Conservation (phyloP, 2,888 invertebrate genomes). For the Dryobota labecula region DNA sequence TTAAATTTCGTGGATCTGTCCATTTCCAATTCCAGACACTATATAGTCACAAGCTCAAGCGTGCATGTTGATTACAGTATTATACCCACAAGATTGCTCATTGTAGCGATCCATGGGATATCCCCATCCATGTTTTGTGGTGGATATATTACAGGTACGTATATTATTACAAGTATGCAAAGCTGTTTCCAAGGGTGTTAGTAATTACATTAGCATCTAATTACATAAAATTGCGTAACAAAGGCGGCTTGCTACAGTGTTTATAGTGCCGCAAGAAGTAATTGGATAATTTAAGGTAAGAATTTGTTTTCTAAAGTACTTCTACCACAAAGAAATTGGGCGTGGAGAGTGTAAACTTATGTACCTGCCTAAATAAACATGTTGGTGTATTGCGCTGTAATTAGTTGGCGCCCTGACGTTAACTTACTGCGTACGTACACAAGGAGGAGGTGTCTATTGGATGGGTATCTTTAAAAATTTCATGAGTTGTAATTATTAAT, state of each 20-base stretch:
- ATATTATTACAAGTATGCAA: conserved; percentile 18
- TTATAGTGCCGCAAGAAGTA: conserved; percentile 44
- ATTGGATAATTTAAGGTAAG: conserved; percentile 50
- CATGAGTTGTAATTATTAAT: not conserved
- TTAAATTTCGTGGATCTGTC: not conserved
- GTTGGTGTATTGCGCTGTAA: conserved; percentile 44
- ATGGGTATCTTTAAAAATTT: conserved; percentile 31
- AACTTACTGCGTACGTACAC: conserved; percentile 27
- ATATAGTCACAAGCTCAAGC: not conserved
- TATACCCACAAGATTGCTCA: conserved; percentile 15
- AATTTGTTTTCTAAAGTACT: conserved; percentile 50
- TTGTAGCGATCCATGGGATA: conserved; percentile 6
- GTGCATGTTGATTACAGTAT: conserved; percentile 26
- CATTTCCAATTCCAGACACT: conserved; percentile 11
- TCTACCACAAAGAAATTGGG: conserved; percentile 42
- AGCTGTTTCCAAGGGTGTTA: conserved; percentile 49
- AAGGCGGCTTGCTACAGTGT: conserved; percentile 29
- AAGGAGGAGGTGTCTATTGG: conserved; percentile 9
- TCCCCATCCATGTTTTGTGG: conserved; percentile 15
- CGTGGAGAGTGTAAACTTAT: conserved; percentile 39
- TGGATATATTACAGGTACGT: no score
- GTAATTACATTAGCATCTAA: conserved; percentile 51
- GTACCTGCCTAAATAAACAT: conserved; percentile 56
- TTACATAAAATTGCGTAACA: conserved; percentile 46
- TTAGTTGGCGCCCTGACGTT: conserved; percentile 37